These are phyloP conservation scores for Ophion costatus DNA, from an alignment of 2,888 invertebrate genomes.

Conservation along the genomic window DNA sequence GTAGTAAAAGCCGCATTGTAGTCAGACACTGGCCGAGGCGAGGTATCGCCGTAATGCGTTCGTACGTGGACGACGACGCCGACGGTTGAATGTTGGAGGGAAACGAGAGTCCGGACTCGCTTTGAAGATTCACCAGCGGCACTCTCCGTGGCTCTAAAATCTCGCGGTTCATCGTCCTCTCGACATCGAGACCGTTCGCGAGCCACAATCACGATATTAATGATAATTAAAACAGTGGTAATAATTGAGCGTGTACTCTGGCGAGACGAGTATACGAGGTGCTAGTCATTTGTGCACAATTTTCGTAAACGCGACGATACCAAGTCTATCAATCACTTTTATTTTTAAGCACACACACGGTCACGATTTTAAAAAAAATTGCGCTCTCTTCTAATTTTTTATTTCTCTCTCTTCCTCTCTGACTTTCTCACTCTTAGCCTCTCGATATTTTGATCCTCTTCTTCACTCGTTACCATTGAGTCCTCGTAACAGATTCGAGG, in stretches of 20 bases:
- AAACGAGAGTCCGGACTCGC: conserved; percentile 67
- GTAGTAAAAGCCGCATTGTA: conserved; percentile 79
- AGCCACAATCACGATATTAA: no score
- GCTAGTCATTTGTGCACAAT: no score
- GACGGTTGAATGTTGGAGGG: neutral
- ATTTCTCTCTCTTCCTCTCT: neutral
- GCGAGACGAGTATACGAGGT: no score
- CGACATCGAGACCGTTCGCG: conserved; percentile 68
- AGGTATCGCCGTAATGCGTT: neutral
- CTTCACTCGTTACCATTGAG: conserved; percentile 9
- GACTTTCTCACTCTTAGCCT: neutral
- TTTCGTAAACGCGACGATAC: no score
- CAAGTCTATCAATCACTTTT: no score
- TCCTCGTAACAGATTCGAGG: neutral
- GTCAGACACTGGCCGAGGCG: conserved; percentile 71
- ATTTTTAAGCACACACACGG: no score
- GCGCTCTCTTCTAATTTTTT: neutral
- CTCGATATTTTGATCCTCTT: neutral
- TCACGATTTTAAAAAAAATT: no score
- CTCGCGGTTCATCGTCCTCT: conserved; percentile 74
- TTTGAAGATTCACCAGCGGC: conserved; percentile 69
- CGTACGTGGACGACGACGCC: conserved; percentile 18
- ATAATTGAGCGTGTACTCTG: no score
- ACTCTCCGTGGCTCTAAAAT: conserved; percentile 65
- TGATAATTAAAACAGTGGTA: neutral